Conservation (phyloP, 2,888 invertebrate species). For the Eledona agricola region DNA sequence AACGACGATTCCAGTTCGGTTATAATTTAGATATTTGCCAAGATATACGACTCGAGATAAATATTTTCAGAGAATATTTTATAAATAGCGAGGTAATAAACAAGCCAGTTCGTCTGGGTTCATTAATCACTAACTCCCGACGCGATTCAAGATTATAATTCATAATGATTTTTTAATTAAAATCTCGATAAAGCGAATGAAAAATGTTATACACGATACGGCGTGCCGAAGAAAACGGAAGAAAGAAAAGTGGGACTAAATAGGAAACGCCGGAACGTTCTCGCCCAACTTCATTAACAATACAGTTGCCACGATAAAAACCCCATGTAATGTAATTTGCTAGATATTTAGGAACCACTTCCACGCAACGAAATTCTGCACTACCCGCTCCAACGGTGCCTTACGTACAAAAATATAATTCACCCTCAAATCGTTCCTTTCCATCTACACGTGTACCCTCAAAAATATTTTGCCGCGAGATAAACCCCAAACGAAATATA, state of each 20-base stretch:
- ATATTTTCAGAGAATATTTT: slow-evolving; percentile 32
- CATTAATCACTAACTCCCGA: slow-evolving; percentile 44
- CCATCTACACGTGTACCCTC: slow-evolving; percentile 13
- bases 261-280: slow-evolving; percentile 38
- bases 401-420: slow-evolving; percentile 27
- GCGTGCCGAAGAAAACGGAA: slow-evolving; percentile 38
- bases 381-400: slow-evolving; percentile 14
- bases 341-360: slow-evolving; percentile 31
- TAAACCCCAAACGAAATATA: slow-evolving; percentile 24
- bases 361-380: slow-evolving; percentile 29
- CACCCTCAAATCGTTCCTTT: slow-evolving; percentile 15
- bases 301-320: slow-evolving; percentile 41
- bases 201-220: slow-evolving; percentile 50
- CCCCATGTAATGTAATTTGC: slow-evolving; percentile 41
- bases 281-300: slow-evolving; percentile 45
- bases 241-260: slow-evolving; percentile 38
- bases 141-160: slow-evolving; percentile 50
- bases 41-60: slow-evolving; percentile 37
- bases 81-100: slow-evolving; percentile 38
- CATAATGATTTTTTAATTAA: slow-evolving; percentile 56
- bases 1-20: slow-evolving; percentile 10
- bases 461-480: slow-evolving; percentile 26
- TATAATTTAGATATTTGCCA: slow-evolving; percentile 26
- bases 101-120: slow-evolving; percentile 42
- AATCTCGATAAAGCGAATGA: slow-evolving; percentile 51